Conservation (phyloP, 2,888 invertebrate genomes). For the Drosophila meridionalis region DNA sequence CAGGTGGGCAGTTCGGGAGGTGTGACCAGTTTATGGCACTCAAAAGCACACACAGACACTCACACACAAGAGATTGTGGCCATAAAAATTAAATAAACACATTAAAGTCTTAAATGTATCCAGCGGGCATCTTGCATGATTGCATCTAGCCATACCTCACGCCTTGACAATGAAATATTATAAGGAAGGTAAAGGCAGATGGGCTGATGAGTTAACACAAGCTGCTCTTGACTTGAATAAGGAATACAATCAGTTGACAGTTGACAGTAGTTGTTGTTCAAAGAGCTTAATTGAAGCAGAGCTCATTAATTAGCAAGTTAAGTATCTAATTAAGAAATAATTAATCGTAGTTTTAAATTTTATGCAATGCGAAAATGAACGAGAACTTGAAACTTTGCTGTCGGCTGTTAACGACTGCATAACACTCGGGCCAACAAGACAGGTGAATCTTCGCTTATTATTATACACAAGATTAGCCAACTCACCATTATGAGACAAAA, state of each 20-base stretch:
- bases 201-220: neutral
- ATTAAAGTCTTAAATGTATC: slow-evolving; percentile 39
- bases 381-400: neutral
- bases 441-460: neutral
- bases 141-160: slow-evolving; percentile 14
- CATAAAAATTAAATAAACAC: slow-evolving; percentile 56
- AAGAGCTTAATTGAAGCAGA: neutral
- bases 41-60: slow-evolving; percentile 32
- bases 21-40: slow-evolving; percentile 33
- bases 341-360: neutral
- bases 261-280: neutral
- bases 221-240: neutral
- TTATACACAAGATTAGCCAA: neutral
- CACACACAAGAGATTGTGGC: slow-evolving; percentile 1
- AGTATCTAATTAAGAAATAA: neutral
- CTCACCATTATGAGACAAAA: neutral
- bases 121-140: slow-evolving; percentile 15
- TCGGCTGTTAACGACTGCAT: neutral
- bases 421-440: neutral
- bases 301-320: neutral
- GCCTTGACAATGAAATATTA: slow-evolving; percentile 21
- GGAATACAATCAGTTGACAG: neutral
- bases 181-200: slow-evolving; percentile 11
- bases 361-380: neutral
- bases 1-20: slow-evolving; percentile 12